A percentile compares a stretch with the other conserved stretches of the same genome.
phyloP scores from a whole-genome alignment of 1,140 invertebrate genomes.

The Diachasma alloeum region DNA sequence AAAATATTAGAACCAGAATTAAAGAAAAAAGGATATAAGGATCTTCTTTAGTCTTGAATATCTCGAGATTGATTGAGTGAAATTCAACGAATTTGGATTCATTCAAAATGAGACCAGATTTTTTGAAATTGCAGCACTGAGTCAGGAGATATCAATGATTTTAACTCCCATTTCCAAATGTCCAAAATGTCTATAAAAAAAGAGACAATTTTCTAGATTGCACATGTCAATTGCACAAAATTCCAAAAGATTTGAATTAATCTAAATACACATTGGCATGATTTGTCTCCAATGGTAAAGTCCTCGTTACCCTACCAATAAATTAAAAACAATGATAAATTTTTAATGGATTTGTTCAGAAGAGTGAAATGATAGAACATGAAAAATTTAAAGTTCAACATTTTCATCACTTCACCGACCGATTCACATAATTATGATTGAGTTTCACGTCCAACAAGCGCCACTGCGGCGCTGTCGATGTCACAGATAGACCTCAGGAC shows the following conservation, averaged over 20 bases:
- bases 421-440: slow-evolving; percentile 10
- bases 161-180: not conserved
- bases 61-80: too few relatives aligned
- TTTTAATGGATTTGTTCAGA: too few relatives aligned
- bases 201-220: not conserved
- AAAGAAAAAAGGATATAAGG: not conserved
- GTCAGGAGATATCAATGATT: too few relatives aligned
- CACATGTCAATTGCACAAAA: not conserved
- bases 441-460: slow-evolving; percentile 58
- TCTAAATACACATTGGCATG: not conserved
- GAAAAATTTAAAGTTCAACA: not conserved
- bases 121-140: not conserved
- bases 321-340: not conserved
- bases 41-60: too few relatives aligned
- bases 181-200: not conserved
- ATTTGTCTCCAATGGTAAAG: not conserved
- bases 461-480: slow-evolving; percentile 57
- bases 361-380: not conserved
- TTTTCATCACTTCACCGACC: not conserved
- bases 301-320: slow-evolving; percentile 5
- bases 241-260: not conserved
- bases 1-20: slow-evolving; percentile 19
- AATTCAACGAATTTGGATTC: too few relatives aligned
- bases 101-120: too few relatives aligned
- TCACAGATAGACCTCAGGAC: slow-evolving; percentile 62